Base-by-base conservation (phyloP, 2,113 vertebrate genomes). In the Oophaga pumilio region DNA sequence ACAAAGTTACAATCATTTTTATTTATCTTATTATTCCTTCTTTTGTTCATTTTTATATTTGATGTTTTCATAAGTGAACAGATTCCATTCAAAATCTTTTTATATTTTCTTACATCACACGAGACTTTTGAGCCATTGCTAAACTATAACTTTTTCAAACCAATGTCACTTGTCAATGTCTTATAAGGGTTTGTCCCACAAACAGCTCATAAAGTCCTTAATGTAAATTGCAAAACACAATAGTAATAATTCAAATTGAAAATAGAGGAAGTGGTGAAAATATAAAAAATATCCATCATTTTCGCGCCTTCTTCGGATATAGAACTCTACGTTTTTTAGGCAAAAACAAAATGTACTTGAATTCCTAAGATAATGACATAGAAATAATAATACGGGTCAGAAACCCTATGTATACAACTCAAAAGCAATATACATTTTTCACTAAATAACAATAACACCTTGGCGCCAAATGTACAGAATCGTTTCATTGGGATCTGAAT, bases 351-450 rank as follows among this genome's bases (percentile, higher is more conserved):
- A 43, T 43, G 33, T 43, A 43, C 1, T 20, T 22, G 11, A 20
- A 20, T 43, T 59, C 78, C n/a, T 28, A 60, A 52, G 49, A 24
- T 66, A 26, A 78, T 20, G 28, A 86, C 74, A 28, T 5, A 56
- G 4, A 53, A 43, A 86, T 86, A 71, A 86, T 86, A 71, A 64
- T 68, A 69, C 6, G 62, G 85, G 85, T 81, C 76, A 87, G 59
- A 78, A 80, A 59, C 3, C 33, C 33, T 87, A 52, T 81, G 49
- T 81, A 79, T 68, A 71, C 11, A 87, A 57, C 14, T 62, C 57
- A n/a, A 76, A 76, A 26, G 12, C 62, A 52, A 56, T 74, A 64
- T 20, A 74, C n/a, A 82, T 82, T 87, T 82, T 28, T 60, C 28
- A 20, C 28, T 52, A 49, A 82, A 50, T 26, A 74, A 62, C 78